phyloP scores from a whole-genome alignment of 2,888 invertebrate genomes.

The Erebia aethiops region DNA sequence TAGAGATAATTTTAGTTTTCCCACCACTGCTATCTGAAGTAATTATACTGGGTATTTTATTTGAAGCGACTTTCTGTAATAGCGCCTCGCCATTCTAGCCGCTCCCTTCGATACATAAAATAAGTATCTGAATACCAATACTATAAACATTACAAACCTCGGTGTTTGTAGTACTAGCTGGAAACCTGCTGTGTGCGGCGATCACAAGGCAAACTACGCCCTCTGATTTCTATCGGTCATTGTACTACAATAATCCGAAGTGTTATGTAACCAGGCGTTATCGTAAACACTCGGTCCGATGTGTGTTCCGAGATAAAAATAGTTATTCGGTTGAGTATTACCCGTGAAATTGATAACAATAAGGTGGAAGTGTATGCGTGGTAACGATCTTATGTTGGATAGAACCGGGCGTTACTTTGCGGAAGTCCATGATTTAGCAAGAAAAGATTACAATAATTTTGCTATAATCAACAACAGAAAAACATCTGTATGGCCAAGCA shows the following conservation, averaged over 20 bases:
- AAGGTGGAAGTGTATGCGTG: constrained; percentile 22
- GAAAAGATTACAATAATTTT: too few species aligned
- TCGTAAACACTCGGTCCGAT: constrained; percentile 44
- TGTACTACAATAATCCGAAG: constrained; percentile 51
- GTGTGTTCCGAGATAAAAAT: constrained; percentile 52
- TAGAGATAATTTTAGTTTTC: too few species aligned
- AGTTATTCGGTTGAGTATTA: constrained; percentile 53
- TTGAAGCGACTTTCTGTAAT: too few species aligned
- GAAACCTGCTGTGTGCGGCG: constrained; percentile 24
- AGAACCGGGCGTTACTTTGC: too few species aligned
- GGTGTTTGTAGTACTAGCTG: constrained; percentile 7
- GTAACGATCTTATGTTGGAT: neutral
- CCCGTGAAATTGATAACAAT: constrained; percentile 48
- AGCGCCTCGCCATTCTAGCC: neutral
- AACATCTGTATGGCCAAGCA: too few species aligned
- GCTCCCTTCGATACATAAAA: constrained; percentile 4
- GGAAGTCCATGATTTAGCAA: too few species aligned
- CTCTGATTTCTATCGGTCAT: constrained; percentile 58
- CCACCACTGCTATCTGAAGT: too few species aligned
- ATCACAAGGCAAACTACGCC: constrained; percentile 42
- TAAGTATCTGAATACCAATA: neutral
- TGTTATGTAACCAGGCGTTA: constrained; percentile 51
- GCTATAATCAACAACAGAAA: too few species aligned
- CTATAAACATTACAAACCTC: constrained; percentile 2
- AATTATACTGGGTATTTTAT: too few species aligned